Evolutionary conservation across 1,140 invertebrate genomes (phyloP).

Genomic region (Drosophila sechellia): DNA sequence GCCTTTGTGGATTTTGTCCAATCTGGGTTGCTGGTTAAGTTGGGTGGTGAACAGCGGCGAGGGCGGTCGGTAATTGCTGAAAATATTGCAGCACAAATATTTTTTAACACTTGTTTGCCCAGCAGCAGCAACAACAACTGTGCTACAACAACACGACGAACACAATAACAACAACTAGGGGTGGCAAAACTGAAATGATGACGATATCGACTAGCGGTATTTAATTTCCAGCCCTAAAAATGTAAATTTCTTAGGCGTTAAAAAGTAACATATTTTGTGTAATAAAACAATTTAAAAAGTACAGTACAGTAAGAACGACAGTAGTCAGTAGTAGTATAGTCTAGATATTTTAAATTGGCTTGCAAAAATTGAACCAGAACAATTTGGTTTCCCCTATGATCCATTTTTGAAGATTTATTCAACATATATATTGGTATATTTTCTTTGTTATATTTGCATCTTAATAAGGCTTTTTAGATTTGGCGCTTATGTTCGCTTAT

Average conservation of each 20-base stretch:
- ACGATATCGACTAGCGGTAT: not conserved
- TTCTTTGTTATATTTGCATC: not conserved
- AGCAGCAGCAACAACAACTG: constrained; percentile 2
- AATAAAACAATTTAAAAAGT: no score
- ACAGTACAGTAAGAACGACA: no score
- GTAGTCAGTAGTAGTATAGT: no score
- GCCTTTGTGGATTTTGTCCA: not conserved
- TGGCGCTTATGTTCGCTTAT: not conserved
- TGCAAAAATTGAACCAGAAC: no score
- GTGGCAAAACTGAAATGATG: not conserved
- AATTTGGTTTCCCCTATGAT: no score
- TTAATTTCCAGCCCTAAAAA: not conserved
- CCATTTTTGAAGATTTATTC: no score
- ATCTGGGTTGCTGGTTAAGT: not conserved
- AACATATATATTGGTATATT: no score
- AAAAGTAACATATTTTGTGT: no score
- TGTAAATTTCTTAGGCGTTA: not conserved
- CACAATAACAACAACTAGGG: not conserved
- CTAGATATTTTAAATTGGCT: no score
- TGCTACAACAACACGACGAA: not conserved
- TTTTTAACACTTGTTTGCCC: constrained; percentile 31
- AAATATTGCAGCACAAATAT: constrained; percentile 32
- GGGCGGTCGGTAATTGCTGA: constrained; percentile 15
- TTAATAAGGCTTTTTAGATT: not conserved
- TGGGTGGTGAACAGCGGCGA: not conserved